phyloP scores from a whole-genome alignment of 2,797 vertebrate genomes.

The Alectoris magna region DNA sequence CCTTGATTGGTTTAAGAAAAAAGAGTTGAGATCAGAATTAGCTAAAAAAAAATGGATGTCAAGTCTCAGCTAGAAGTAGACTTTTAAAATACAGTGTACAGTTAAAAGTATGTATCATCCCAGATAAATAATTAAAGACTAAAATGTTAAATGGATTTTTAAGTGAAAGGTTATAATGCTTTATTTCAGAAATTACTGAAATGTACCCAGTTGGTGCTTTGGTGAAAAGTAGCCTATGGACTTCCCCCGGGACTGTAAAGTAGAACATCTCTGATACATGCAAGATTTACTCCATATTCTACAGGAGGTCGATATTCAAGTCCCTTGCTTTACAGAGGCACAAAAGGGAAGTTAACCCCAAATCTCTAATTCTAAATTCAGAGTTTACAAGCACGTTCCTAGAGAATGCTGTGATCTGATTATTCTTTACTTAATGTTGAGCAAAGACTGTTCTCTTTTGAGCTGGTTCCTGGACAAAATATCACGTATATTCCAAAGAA shows the following conservation, averaged over 20 bases:
- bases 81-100: neutral
- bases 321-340: neutral
- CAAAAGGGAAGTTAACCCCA: neutral
- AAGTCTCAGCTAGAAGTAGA: neutral
- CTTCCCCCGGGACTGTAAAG: neutral
- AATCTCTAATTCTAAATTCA: neutral
- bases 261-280: neutral
- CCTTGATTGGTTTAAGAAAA: neutral
- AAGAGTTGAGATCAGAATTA: accelerated
- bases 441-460: neutral
- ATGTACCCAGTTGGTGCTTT: neutral
- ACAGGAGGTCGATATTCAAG: neutral
- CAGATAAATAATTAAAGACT: neutral
- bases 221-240: neutral
- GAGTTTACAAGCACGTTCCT: neutral
- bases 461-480: neutral
- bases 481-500: neutral
- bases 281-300: neutral
- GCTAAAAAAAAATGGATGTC: neutral
- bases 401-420: neutral
- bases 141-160: neutral
- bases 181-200: neutral
- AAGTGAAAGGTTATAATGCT: neutral
- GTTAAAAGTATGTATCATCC: neutral
- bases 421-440: neutral